Evolutionary conservation across 2,888 invertebrate species (phyloP).

Genomic region (Lasioglossum figueresi): DNA sequence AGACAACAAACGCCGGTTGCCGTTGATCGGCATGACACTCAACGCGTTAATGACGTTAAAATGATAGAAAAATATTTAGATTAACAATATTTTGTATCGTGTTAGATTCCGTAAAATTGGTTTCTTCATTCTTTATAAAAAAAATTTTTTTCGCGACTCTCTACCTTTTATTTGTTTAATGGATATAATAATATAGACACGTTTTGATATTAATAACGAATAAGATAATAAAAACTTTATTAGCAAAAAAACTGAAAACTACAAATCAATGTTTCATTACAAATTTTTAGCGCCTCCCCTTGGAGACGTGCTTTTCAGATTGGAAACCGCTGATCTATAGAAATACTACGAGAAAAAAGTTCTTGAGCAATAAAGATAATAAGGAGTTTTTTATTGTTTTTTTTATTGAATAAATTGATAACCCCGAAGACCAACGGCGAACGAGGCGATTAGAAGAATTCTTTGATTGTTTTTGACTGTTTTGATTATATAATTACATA

Average conservation of each 20-base stretch:
- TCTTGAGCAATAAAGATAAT: not conserved
- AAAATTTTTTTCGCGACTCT: too few relatives aligned
- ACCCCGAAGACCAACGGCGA: not conserved
- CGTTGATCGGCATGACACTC: not conserved
- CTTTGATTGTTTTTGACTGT: not conserved
- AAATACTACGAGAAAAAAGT: not conserved
- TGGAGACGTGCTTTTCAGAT: too few relatives aligned
- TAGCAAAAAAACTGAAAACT: too few relatives aligned
- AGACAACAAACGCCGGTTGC: not conserved
- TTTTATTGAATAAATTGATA: slow-evolving; percentile 3
- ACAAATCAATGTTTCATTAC: too few relatives aligned
- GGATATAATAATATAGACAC: too few relatives aligned
- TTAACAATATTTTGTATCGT: not conserved
- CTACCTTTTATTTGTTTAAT: too few relatives aligned
- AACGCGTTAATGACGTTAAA: not conserved
- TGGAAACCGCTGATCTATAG: too few relatives aligned
- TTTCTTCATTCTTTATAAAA: not conserved
- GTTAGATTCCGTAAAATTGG: not conserved
- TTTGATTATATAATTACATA: not conserved
- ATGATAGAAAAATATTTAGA: not conserved
- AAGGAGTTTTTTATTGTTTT: not conserved
- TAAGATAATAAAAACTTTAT: too few relatives aligned
- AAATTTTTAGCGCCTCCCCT: too few relatives aligned
- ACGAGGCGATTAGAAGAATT: not conserved
- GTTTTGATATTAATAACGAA: too few relatives aligned